phyloP scores from a whole-genome alignment of 2,888 invertebrate genomes.

The Stenotaenia linearis region DNA sequence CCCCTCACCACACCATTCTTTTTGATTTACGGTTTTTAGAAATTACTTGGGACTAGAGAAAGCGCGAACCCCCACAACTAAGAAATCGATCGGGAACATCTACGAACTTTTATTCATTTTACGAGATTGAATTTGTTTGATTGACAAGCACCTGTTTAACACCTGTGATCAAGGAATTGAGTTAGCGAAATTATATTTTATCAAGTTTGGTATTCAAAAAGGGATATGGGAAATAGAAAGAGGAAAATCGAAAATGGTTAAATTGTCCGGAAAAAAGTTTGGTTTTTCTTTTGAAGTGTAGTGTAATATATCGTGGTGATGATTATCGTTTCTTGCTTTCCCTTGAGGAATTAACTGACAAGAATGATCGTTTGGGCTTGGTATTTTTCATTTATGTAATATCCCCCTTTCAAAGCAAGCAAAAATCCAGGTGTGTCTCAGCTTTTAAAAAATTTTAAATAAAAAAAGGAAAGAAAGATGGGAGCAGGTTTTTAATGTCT shows the following conservation, averaged over 20 bases:
- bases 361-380: conserved; percentile 26
- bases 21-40: background rate
- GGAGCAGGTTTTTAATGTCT: conserved; percentile 17
- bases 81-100: background rate
- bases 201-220: too few relatives aligned
- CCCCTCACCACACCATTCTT: background rate
- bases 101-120: background rate
- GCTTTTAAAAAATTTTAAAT: background rate
- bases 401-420: conserved; percentile 13
- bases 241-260: background rate
- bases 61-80: background rate
- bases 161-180: background rate
- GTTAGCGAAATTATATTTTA: background rate
- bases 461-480: background rate
- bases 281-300: conserved; percentile 7
- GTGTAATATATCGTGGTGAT: conserved; percentile 17
- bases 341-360: conserved; percentile 26
- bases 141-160: conserved; percentile 12
- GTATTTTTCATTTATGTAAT: conserved; percentile 26
- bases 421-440: conserved; percentile 23
- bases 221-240: background rate
- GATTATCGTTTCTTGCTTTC: conserved; percentile 20
- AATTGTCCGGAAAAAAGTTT: background rate
- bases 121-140: background rate
- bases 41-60: background rate